phyloP scores from a whole-genome alignment of 2,113 vertebrate genomes.

The Herpetotheres cachinnans region DNA sequence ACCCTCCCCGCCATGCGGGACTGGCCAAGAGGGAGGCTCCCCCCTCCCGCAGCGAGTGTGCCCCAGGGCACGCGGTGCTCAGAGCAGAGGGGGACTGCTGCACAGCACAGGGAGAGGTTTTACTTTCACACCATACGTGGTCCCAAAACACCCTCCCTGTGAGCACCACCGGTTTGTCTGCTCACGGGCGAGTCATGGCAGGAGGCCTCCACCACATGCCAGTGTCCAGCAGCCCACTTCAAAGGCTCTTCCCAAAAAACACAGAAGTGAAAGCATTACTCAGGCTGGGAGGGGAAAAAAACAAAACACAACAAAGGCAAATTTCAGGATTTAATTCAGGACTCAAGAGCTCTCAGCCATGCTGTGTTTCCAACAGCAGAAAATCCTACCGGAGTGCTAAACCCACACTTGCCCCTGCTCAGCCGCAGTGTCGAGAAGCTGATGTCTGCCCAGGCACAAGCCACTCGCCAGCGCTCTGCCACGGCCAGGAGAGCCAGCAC shows the following conservation, averaged over 20 bases:
- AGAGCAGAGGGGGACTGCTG: background rate
- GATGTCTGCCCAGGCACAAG: background rate
- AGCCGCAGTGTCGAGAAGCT: background rate
- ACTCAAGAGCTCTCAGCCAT: background rate
- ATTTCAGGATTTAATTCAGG: background rate
- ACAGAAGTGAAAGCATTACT: background rate
- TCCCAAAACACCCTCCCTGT: background rate
- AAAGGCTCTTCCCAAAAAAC: background rate
- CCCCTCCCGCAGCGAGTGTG: background rate
- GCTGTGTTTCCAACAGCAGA: background rate
- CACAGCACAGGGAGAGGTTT: background rate
- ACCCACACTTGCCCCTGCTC: background rate
- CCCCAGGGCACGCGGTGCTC: background rate
- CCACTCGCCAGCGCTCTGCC: background rate
- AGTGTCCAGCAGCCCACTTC: background rate
- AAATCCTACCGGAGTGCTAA: background rate
- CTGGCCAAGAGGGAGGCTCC: background rate
- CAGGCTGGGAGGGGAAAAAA: background rate
- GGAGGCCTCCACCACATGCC: background rate
- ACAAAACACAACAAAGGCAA: background rate
- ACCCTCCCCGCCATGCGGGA: background rate
- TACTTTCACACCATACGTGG: accelerated
- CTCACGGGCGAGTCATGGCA: background rate
- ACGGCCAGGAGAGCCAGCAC: accelerated
- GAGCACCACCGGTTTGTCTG: accelerated